Evolutionary conservation across 1,140 invertebrate species (phyloP).

Genomic region (Plodia interpunctella): DNA sequence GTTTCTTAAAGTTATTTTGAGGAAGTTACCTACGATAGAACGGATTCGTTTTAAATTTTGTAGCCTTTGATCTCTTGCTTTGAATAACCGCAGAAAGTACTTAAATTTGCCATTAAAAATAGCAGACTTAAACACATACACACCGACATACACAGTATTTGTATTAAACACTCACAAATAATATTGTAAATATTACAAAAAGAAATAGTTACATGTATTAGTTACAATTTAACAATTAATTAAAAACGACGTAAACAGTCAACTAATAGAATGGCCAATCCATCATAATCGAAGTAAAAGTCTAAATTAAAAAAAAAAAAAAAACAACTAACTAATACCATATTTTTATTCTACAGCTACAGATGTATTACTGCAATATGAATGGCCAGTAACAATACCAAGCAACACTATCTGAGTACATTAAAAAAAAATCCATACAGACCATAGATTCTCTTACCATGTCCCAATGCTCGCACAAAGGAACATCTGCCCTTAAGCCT

Average conservation of each 20-base stretch:
- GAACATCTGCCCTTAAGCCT: constrained; percentile 8
- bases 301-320: too few relatives aligned
- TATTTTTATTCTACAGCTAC: not conserved
- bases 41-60: constrained; percentile 3
- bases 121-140: too few relatives aligned
- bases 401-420: not conserved
- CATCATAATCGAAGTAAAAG: too few relatives aligned
- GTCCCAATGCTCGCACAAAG: not conserved
- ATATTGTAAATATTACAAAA: too few relatives aligned
- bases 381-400: not conserved
- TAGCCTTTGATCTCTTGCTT: not conserved
- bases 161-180: too few relatives aligned
- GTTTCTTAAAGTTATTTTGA: not conserved
- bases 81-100: not conserved
- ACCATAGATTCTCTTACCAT: not conserved
- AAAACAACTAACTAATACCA: too few relatives aligned
- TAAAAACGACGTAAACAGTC: too few relatives aligned
- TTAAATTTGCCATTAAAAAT: too few relatives aligned
- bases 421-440: not conserved
- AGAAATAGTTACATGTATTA: too few relatives aligned
- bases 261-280: too few relatives aligned
- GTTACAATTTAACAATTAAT: too few relatives aligned
- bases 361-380: not conserved
- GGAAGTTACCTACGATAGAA: not conserved
- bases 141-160: too few relatives aligned